Evolutionary conservation across 2,113 vertebrate genomes (phyloP).

Genomic region (Sinocyclocheilus anophthalmus): DNA sequence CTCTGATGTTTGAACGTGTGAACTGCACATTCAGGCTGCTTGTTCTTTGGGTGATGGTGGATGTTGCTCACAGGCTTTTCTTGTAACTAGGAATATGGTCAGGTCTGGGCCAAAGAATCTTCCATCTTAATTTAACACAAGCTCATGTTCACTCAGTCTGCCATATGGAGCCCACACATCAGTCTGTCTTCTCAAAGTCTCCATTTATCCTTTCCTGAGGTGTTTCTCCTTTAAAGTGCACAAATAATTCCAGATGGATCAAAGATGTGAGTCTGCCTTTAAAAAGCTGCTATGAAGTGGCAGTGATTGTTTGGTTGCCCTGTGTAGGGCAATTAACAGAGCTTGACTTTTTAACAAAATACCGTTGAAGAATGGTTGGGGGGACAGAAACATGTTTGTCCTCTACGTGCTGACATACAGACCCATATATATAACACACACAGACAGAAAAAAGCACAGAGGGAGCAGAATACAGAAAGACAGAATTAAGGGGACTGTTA

Average conservation of each 20-base stretch:
- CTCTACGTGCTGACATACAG: background rate
- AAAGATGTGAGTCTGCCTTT: conserved; percentile 73
- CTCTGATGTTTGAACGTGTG: conserved; percentile 6
- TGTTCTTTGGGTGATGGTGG: background rate
- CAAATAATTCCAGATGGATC: conserved; percentile 76
- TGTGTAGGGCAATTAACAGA: conserved; percentile 50
- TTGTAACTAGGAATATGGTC: background rate
- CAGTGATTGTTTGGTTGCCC: conserved; percentile 66
- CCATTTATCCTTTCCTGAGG: conserved; percentile 74
- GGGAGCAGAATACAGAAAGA: background rate
- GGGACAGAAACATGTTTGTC: conserved; percentile 23
- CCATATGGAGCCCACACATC: conserved; percentile 75
- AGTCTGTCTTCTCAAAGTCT: conserved; percentile 65
- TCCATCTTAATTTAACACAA: background rate
- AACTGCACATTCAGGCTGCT: conserved; percentile 4
- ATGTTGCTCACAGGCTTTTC: background rate
- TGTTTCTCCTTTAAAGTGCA: conserved; percentile 72
- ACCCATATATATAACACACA: background rate
- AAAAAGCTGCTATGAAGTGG: conserved; percentile 67
- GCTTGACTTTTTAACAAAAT: conserved; percentile 35
- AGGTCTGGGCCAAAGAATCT: background rate
- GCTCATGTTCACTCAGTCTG: conserved; percentile 21
- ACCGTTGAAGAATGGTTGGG: conserved; percentile 20
- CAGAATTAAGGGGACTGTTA: conserved; percentile 25
- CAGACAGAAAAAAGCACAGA: background rate